Evolutionary conservation across 2,888 invertebrate species (phyloP).

Genomic region (Morinoia aosen): DNA sequence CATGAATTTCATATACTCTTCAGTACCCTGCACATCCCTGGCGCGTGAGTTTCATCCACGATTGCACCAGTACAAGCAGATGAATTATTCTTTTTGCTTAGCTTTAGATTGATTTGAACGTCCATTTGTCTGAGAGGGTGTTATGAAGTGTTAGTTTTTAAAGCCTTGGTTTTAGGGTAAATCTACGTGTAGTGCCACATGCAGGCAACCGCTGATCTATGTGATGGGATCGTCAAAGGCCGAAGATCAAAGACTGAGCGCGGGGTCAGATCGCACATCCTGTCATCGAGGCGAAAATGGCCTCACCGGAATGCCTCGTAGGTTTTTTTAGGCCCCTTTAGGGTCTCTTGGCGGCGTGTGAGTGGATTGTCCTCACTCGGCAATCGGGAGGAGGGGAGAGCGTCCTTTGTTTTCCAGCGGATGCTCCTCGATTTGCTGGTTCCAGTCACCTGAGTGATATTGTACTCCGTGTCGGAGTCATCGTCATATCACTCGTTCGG

Average conservation of each 20-base stretch:
- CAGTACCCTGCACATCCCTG: neutral
- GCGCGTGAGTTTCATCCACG: neutral
- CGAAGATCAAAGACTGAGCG: conserved; percentile 34
- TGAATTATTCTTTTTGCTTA: neutral
- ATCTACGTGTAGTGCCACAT: neutral
- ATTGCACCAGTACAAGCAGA: neutral
- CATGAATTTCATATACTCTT: neutral
- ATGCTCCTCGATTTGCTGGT: neutral
- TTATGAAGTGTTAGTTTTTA: neutral
- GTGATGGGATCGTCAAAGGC: conserved; percentile 5
- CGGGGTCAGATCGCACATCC: conserved; percentile 41
- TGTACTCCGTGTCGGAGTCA: neutral
- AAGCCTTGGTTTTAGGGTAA: neutral
- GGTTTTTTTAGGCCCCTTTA: neutral
- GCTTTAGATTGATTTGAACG: neutral
- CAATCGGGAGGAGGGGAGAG: neutral
- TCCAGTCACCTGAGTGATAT: neutral
- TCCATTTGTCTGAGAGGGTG: neutral
- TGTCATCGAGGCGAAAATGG: conserved; percentile 15
- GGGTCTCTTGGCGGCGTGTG: neutral
- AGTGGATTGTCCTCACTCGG: conserved; percentile 23
- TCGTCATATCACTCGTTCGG: neutral
- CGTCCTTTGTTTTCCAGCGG: neutral
- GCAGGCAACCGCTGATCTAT: neutral
- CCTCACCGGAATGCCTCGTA: conserved; percentile 31